Percentiles rank a stretch among this genome's conserved stretches.
Evolutionary conservation across 2,113 vertebrate genomes (phyloP).

Genomic region (Physeter macrocephalus): DNA sequence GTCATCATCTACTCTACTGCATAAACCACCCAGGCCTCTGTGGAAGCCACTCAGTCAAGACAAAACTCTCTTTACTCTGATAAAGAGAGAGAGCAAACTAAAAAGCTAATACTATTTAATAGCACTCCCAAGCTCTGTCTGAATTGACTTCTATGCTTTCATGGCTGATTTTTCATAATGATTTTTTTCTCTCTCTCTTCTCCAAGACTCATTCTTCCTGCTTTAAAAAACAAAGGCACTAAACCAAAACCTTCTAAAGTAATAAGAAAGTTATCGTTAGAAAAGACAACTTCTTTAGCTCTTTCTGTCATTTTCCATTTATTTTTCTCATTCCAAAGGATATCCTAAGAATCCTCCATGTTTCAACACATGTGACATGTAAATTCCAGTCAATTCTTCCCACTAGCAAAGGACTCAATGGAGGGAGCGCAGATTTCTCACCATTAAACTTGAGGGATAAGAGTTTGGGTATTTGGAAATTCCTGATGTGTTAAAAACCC

Average conservation of each 20-base stretch:
- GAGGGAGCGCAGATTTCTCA: not conserved
- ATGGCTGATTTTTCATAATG: not conserved
- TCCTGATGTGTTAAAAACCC: not conserved
- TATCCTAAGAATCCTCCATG: not conserved
- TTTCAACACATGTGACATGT: not conserved
- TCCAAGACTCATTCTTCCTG: not conserved
- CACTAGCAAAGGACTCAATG: not conserved
- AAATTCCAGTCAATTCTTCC: not conserved
- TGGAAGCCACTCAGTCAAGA: not conserved
- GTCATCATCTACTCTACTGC: constrained; percentile 47
- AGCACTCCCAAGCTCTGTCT: not conserved
- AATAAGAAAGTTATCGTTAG: not conserved
- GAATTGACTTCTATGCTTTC: not conserved
- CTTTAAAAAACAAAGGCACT: not conserved
- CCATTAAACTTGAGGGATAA: not conserved
- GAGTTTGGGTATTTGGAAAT: not conserved
- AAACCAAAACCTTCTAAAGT: not conserved
- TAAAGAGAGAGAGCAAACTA: not conserved
- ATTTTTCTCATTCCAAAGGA: not conserved
- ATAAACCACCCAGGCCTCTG: not conserved
- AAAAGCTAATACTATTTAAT: not conserved
- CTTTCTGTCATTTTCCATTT: not conserved
- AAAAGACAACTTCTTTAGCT: not conserved
- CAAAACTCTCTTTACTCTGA: not conserved
- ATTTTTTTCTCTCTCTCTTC: not conserved